Percentiles rank a stretch among this genome's conserved stretches.
Evolutionary conservation across 2,113 vertebrate genomes (phyloP).

Genomic region (Ia io): DNA sequence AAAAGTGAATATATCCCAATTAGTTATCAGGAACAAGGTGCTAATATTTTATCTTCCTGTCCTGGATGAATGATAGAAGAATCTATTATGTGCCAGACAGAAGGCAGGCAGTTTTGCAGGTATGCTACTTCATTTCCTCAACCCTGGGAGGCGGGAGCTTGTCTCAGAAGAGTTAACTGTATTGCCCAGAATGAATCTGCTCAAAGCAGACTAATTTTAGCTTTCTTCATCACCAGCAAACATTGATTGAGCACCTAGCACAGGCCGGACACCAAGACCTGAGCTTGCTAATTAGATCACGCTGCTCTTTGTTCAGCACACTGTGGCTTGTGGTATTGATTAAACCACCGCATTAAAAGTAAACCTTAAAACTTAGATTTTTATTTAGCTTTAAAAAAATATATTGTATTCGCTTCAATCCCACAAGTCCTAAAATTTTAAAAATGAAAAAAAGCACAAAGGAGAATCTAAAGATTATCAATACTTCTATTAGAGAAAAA

Average conservation of each 20-base stretch:
- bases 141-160: background rate
- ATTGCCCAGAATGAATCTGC: background rate
- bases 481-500: conserved; percentile 3
- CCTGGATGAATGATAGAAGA: background rate
- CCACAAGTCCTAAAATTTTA: background rate
- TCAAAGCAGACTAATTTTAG: background rate
- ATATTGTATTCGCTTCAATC: background rate
- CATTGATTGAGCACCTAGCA: background rate
- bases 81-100: background rate
- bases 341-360: conserved; percentile 15
- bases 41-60: background rate
- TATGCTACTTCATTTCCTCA: background rate
- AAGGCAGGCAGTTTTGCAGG: background rate
- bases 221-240: background rate
- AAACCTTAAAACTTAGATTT: background rate
- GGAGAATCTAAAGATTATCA: background rate
- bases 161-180: background rate
- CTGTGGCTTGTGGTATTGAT: background rate
- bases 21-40: background rate
- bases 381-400: background rate
- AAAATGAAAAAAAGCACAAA: background rate
- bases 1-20: background rate
- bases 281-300: background rate
- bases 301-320: background rate
- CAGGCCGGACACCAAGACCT: background rate